Percentiles rank a stretch among this genome's conserved stretches.
Evolutionary conservation across 2,797 vertebrate species (phyloP).

Genomic region (Cheirogaleus major): DNA sequence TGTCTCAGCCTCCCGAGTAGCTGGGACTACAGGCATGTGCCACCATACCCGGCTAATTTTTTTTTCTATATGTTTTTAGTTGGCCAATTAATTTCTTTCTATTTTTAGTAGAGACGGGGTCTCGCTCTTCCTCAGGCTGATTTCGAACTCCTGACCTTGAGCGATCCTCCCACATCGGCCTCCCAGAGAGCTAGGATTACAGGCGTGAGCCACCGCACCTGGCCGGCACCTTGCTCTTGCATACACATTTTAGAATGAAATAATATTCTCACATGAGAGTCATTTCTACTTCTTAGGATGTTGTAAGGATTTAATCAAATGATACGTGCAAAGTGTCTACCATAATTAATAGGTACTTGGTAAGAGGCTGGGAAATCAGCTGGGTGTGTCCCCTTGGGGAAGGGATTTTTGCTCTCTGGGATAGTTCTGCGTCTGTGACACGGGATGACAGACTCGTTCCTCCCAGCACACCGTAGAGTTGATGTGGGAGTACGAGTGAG

Average conservation of each 20-base stretch:
- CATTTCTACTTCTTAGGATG: background rate
- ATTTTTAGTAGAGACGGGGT: too few species aligned
- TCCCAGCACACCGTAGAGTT: background rate
- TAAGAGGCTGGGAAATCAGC: background rate
- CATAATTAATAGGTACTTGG: background rate
- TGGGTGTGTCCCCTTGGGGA: background rate
- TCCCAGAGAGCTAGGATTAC: too few species aligned
- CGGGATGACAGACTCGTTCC: background rate
- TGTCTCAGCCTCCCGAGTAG: too few species aligned
- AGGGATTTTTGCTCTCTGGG: background rate
- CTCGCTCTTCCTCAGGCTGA: too few species aligned
- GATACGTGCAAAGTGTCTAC: background rate
- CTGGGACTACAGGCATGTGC: too few species aligned
- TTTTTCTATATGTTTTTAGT: too few species aligned
- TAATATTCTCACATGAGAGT: background rate
- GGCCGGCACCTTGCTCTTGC: background rate
- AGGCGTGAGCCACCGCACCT: too few species aligned
- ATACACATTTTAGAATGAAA: background rate
- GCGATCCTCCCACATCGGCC: too few species aligned
- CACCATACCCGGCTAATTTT: too few species aligned
- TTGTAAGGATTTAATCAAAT: background rate
- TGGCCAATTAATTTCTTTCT: too few species aligned
- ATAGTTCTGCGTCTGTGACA: fast-evolving
- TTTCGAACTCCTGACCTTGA: too few species aligned
- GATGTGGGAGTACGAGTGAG: background rate